These are phyloP conservation scores for Molorchus minor DNA, from an alignment of 2,888 invertebrate genomes.

Conservation along the genomic window DNA sequence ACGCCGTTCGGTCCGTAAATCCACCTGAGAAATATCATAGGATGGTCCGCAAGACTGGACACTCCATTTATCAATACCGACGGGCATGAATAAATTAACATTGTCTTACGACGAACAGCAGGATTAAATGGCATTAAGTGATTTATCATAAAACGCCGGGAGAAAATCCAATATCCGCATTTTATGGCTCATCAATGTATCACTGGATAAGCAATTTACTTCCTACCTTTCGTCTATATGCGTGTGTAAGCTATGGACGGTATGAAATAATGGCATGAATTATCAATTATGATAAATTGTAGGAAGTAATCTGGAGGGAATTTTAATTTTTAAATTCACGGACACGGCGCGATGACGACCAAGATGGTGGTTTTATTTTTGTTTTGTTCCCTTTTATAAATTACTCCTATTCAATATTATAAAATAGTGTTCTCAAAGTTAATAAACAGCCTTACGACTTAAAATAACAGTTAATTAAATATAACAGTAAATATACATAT, in stretches of 20 bases:
- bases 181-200: constrained; percentile 48
- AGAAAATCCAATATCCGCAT: constrained; percentile 57
- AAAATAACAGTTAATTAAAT: no score
- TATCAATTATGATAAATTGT: constrained; percentile 9
- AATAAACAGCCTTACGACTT: no score
- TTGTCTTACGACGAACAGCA: constrained; percentile 56
- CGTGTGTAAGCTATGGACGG: not conserved
- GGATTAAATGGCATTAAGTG: constrained; percentile 57
- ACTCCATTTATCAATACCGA: constrained; percentile 58
- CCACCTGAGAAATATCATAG: constrained; percentile 49
- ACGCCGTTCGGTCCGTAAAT: constrained; percentile 37
- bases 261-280: not conserved
- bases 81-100: constrained; percentile 59
- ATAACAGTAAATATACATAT: no score
- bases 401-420: no score
- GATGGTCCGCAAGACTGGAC: constrained; percentile 50
- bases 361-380: no score
- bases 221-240: not conserved
- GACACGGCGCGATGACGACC: no score
- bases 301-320: not conserved
- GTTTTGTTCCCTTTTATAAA: no score
- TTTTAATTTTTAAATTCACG: not conserved
- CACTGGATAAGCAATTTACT: constrained; percentile 32
- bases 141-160: constrained; percentile 57
- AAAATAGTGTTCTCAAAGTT: no score